Evolutionary conservation across 1,140 invertebrate species (phyloP).

Genomic region (Temnothorax nylanderi): DNA sequence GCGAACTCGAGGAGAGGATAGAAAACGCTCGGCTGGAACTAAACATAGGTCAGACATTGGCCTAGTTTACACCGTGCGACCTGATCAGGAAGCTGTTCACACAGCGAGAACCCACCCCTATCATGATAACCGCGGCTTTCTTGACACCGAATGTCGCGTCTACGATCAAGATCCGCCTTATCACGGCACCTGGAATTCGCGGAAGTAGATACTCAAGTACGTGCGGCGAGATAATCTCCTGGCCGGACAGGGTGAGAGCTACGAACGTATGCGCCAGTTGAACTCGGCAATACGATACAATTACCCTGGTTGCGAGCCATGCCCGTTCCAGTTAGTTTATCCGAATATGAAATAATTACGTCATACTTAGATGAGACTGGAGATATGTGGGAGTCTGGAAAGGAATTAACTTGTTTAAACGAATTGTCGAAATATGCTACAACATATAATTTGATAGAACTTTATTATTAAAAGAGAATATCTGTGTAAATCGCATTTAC

Average conservation of each 20-base stretch:
- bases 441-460: not conserved
- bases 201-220: constrained; percentile 21
- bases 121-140: constrained; percentile 79
- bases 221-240: constrained; percentile 69
- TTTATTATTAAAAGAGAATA: constrained; percentile 33
- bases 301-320: constrained; percentile 68
- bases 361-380: not conserved
- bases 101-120: constrained; percentile 75
- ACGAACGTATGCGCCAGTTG: constrained; percentile 76
- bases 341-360: not conserved
- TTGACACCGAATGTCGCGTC: constrained; percentile 77
- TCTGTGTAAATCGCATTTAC: not conserved
- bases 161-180: constrained; percentile 67
- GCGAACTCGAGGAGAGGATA: constrained; percentile 76
- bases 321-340: not conserved
- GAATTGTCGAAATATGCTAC: not conserved
- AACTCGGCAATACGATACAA: constrained; percentile 52
- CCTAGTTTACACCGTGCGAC: no score
- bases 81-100: constrained; percentile 77
- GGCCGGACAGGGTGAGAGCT: constrained; percentile 79
- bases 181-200: constrained; percentile 29
- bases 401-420: not conserved
- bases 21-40: constrained; percentile 78
- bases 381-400: not conserved
- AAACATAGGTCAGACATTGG: constrained; percentile 63